Evolutionary conservation across 2,888 invertebrate species (phyloP).

Genomic region (Pollenia amentaria): DNA sequence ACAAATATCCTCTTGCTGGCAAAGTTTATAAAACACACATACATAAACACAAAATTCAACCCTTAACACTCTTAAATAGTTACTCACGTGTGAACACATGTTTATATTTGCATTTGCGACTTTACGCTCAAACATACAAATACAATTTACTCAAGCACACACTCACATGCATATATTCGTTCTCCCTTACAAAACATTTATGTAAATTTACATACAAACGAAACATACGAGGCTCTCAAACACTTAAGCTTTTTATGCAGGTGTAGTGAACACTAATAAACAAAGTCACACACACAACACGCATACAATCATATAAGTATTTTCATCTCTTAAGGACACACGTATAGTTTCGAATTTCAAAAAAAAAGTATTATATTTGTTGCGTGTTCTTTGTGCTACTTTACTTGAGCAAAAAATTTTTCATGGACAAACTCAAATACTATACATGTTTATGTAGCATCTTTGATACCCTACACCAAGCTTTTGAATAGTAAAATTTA

Average conservation of each 20-base stretch:
- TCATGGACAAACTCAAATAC: background rate
- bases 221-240: constrained; percentile 29
- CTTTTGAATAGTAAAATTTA: no score
- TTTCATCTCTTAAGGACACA: background rate
- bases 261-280: background rate
- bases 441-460: no score
- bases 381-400: constrained; percentile 52
- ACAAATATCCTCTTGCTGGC: constrained; percentile 31
- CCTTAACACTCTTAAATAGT: constrained; percentile 51
- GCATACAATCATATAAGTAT: background rate
- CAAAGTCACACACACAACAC: background rate
- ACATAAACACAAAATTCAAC: background rate
- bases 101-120: constrained; percentile 68
- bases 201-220: constrained; percentile 13
- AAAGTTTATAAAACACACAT: constrained; percentile 22
- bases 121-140: constrained; percentile 11
- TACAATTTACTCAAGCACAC: constrained; percentile 7
- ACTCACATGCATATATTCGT: background rate
- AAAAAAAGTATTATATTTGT: constrained; percentile 16
- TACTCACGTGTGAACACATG: constrained; percentile 71
- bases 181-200: constrained; percentile 4
- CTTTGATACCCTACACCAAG: no score
- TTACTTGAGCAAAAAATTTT: constrained; percentile 38
- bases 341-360: background rate
- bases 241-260: constrained; percentile 41